These are phyloP conservation scores for Catotricha subobsoleta DNA, from an alignment of 2,888 invertebrate genomes.

Conservation along the genomic window DNA sequence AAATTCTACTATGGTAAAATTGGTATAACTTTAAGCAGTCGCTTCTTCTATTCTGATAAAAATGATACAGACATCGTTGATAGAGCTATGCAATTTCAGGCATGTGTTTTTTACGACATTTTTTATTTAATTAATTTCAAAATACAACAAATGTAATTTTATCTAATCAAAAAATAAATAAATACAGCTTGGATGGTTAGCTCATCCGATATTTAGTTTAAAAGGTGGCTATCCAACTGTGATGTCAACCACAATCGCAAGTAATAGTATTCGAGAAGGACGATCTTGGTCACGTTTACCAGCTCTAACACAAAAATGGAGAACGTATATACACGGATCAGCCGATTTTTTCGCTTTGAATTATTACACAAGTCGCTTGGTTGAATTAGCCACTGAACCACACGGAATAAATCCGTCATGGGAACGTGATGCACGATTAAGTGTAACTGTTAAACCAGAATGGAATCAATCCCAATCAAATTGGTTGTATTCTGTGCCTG, in stretches of 20 bases:
- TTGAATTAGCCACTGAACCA: constrained; percentile 12
- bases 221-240: constrained; percentile 34
- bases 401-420: constrained; percentile 29
- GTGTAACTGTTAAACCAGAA: constrained; percentile 13
- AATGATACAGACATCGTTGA: constrained; percentile 14
- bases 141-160: neutral
- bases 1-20: constrained; percentile 2
- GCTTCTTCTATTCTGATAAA: constrained; percentile 15
- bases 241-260: constrained; percentile 29
- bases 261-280: constrained; percentile 29
- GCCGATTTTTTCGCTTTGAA: constrained; percentile 21
- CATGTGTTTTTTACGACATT: constrained; percentile 8
- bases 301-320: constrained; percentile 25
- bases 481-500: constrained; percentile 21
- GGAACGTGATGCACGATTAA: constrained; percentile 30
- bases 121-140: neutral
- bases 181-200: constrained; percentile 29
- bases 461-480: constrained; percentile 19
- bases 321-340: constrained; percentile 11
- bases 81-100: constrained; percentile 18
- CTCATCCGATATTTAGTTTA: constrained; percentile 31
- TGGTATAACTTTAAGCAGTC: constrained; percentile 15
- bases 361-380: constrained; percentile 18
- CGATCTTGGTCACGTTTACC: constrained; percentile 30
- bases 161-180: neutral